Base-by-base conservation (phyloP, 2,797 vertebrate species). In the Brotula barbata region DNA sequence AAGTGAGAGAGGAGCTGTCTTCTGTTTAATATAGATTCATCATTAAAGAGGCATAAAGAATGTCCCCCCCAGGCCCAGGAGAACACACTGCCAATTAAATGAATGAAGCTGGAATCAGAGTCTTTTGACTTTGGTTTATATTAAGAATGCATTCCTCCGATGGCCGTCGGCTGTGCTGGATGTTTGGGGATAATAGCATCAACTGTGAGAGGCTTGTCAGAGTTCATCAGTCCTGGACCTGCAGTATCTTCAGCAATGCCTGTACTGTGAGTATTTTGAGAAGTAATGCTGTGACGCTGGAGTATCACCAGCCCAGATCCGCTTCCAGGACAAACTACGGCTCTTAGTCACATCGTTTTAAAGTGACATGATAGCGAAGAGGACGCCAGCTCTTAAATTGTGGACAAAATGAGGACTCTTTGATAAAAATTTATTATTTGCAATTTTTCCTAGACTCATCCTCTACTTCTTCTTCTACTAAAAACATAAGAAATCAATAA, bases 191-290 rank as follows among this genome's bases (percentile, higher is more conserved):
- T 70, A 68, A 71, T 28, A 20, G 17, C 9, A 1, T 69, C 45
- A 61, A 49, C 64, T 73, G 19, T 21, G 39, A 66, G 66, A 58
- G 28, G 36, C 68, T 47, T 79, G 72, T 85, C 84, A 66, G 63
- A 68, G 28, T 52, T 48, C 55, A 83, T 83, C 72, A 69, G 56
- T 36, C 63, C 45, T 0, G 6, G 14, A 25, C 17, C 16, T 51
- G 47, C 4, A 0, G 20, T 36, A n/a, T 58, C 41, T 43, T 16
- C 58, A 56, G 23, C 46, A 25, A 53, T 25, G 23, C 53, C 60
- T 58, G 39, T 36, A n/a, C 53, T 1, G 20, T 39, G 22, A 54
- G 19, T 46, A 12, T 33, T 7, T 42, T 6, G 3, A 17, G 31
- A 47, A 19, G 59, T 66, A 11, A 19, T 6, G 44, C 43, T 20